phyloP scores from a whole-genome alignment of 2,113 vertebrate species.

The Chloropsis cyanopogon region DNA sequence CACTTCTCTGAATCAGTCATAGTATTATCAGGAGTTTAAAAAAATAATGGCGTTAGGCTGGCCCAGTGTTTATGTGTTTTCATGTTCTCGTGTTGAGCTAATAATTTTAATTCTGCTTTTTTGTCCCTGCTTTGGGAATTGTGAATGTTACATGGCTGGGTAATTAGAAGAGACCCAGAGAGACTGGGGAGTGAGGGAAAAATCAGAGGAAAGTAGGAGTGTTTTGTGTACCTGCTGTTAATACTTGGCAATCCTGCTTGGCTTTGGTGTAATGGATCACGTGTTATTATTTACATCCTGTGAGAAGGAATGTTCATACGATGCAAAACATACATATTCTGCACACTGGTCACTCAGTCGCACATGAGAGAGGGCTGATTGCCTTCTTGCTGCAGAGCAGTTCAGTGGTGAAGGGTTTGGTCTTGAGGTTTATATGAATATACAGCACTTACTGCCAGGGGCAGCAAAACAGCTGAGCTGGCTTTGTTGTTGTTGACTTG shows the following conservation, averaged over 20 bases:
- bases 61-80: neutral
- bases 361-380: neutral
- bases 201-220: neutral
- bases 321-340: neutral
- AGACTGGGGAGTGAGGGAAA: neutral
- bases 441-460: neutral
- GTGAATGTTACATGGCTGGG: neutral
- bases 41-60: neutral
- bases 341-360: neutral
- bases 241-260: fast-evolving
- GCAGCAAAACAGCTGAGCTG: neutral
- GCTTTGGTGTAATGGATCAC: neutral
- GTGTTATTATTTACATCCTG: neutral
- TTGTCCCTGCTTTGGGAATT: neutral
- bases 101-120: neutral
- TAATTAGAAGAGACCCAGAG: neutral
- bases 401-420: neutral
- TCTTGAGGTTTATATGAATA: neutral
- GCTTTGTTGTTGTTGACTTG: neutral
- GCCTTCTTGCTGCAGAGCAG: neutral
- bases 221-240: neutral
- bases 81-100: neutral
- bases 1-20: neutral
- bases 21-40: neutral
- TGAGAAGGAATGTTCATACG: neutral